Evolutionary conservation across 2,797 vertebrate genomes (phyloP), one percentile per base, ranked within the genome.

Genomic region (Hemitrygon akajei): DNA sequence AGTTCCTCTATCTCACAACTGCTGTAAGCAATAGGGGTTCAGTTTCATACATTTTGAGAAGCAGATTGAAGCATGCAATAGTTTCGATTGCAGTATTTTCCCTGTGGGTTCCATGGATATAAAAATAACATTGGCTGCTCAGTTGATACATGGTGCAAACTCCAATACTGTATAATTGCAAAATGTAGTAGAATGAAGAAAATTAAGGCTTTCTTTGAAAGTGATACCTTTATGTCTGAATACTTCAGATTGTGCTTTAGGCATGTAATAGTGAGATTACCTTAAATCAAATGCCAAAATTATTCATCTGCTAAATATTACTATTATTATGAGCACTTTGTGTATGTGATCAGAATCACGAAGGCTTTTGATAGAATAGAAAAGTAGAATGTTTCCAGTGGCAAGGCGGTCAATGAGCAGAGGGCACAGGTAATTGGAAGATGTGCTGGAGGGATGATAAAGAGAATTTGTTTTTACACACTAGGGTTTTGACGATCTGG

Each of bases 261-360:
- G 27, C 63, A 69, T 63, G n/a, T 37, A 69, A 37, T 30, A 37
- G 9, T 58, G 56, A 84, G 81, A 84, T 47, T 84, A 60, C n/a
- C 63, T 89, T 69, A 89, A 69, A 89, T 25, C 86, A 89, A 89
- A 89, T 69, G 18, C 86, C 69, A n/a, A 69, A 37, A 11, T n/a
- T 7, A 89, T 69, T 37, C 86, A 89, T 69, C 86, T 89, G n/a
- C 66, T 89, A 89, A 89, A 89, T 89, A 63, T 37, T 66, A 69
- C 2, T 11, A 9, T 63, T 69, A n/a, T 7, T 89, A 66, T 25
- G 18, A 69, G n/a, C 37, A 20, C 60, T 89, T 89, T 34, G 20
- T 37, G 86, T 66, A 89, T 37, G n/a, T 69, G 16, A 66, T 89
- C 63, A 37, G 20, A 86, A 89, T 89, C 30, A 22, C 7, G 6